Evolutionary conservation across 92 coral and sea anemone species (phyloP).

Genomic region (Epizoanthus stellaris): DNA sequence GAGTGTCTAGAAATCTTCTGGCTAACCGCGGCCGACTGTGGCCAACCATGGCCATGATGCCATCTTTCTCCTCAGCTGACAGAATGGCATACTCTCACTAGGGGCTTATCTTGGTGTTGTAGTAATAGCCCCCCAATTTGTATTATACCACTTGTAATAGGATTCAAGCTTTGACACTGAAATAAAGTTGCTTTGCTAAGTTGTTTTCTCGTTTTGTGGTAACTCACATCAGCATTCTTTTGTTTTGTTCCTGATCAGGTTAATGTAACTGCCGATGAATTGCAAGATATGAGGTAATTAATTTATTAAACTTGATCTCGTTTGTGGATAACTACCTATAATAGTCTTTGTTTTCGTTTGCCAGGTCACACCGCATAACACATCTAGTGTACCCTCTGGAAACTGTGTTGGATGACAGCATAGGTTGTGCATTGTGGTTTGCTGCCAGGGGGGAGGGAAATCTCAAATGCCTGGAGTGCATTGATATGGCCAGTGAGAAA

Average conservation of each 20-base stretch:
- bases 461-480: slow-evolving; percentile 60
- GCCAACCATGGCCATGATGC: too few relatives aligned
- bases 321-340: not conserved
- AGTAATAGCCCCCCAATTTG: too few relatives aligned
- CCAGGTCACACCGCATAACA: slow-evolving; percentile 78
- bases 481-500: slow-evolving; percentile 23
- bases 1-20: too few relatives aligned
- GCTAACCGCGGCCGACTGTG: too few relatives aligned
- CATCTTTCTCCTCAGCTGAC: too few relatives aligned
- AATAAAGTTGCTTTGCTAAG: not conserved
- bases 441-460: slow-evolving; percentile 95
- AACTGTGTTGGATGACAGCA: slow-evolving; percentile 96
- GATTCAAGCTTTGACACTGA: too few relatives aligned
- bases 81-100: too few relatives aligned
- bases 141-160: too few relatives aligned
- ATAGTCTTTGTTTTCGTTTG: not conserved
- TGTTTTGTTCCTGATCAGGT: slow-evolving; percentile 58
- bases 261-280: slow-evolving; percentile 76
- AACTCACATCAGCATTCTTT: not conserved
- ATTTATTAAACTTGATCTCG: not conserved
- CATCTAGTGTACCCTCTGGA: slow-evolving; percentile 98
- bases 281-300: slow-evolving; percentile 85
- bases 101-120: too few relatives aligned
- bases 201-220: not conserved
- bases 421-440: slow-evolving; percentile 99